These are phyloP conservation scores for Acleris cristana DNA, from an alignment of 2,888 invertebrate species.

Conservation along the genomic window DNA sequence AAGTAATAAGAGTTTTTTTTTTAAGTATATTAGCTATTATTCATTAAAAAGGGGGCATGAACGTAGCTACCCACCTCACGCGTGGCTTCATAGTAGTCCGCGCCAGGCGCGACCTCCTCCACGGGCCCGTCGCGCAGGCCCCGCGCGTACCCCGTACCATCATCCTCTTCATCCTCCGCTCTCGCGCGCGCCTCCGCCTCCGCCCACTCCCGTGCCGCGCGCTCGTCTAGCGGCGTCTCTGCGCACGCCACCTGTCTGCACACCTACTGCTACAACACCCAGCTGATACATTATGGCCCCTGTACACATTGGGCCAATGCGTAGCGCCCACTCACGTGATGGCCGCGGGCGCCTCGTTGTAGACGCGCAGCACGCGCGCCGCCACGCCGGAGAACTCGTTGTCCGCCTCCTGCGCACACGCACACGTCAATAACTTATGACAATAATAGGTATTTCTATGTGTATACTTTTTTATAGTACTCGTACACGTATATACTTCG, in stretches of 20 bases:
- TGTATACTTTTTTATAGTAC: no score
- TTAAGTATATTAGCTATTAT: no score
- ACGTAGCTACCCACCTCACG: slow-evolving; percentile 1
- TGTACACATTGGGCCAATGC: no score
- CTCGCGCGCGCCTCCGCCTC: slow-evolving; percentile 39
- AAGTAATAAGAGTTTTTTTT: no score
- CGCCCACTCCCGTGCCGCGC: slow-evolving; percentile 14
- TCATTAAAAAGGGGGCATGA: not conserved
- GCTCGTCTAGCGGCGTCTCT: slow-evolving; percentile 36
- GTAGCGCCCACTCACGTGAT: slow-evolving; percentile 56
- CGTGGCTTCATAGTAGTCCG: slow-evolving; percentile 15
- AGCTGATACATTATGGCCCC: not conserved
- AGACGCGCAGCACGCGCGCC: slow-evolving; percentile 61
- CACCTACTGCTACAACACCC: not conserved
- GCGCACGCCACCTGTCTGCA: slow-evolving; percentile 42
- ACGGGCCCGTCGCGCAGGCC: slow-evolving; percentile 4
- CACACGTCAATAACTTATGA: not conserved
- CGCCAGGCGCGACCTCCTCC: slow-evolving; percentile 16
- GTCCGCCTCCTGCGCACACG: slow-evolving; percentile 56
- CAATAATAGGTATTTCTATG: no score
- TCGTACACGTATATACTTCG: no score
- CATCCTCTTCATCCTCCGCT: slow-evolving; percentile 26
- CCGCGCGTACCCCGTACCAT: not conserved
- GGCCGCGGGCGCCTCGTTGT: slow-evolving; percentile 62
- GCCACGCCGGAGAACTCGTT: slow-evolving; percentile 68